Base-by-base conservation (phyloP, 1,140 invertebrate genomes). In the Drosophila kepulauana region DNA sequence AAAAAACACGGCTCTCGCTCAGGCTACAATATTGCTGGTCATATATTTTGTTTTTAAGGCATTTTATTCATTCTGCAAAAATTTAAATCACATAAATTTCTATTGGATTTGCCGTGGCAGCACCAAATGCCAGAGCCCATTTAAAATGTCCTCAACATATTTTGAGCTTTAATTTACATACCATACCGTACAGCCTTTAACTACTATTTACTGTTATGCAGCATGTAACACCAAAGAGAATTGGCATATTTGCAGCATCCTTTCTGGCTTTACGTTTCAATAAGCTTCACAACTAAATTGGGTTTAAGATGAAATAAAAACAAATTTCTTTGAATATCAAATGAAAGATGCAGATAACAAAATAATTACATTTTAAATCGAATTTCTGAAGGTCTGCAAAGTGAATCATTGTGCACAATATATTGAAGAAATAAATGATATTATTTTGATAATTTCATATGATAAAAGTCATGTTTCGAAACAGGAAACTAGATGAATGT, bases 71-170 rank as follows among this genome's bases (percentile, higher is more conserved):
- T 79, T 81, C 65, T 68, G 71, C 10, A 77, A 81, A 75, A 75
- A 88, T 89, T 88, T 85, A 89, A 88, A 89, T 81, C 68, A 85
- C 75, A 89, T 88, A 85, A 85, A 88, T 88, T 88, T 65, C 78
- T 79, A 81, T 88, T 81, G 85, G 85, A 85, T 88, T 88, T 88
- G 57, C 67, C 70, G 46, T 62, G 61, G 33, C 59, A 65, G 77
- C 52, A 61, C 77, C 70, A 13, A 45, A 49, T 35, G 49, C 30
- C 66, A 48, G 20, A 25, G 33, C 13, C 33, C 54, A 52, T 71
- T 62, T 43, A 57, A 62, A 68, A 48, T 63, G 25, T 49, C 51
- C 59, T 48, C 38, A 61, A 48, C 70, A 69, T 72, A 66, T 69
- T 78, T 52, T 51, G 13, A 5, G 59, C 75, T 72, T 86, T 78